phyloP scores from a whole-genome alignment of 2,888 invertebrate species.

The Caenorhabditis drosophilae region DNA sequence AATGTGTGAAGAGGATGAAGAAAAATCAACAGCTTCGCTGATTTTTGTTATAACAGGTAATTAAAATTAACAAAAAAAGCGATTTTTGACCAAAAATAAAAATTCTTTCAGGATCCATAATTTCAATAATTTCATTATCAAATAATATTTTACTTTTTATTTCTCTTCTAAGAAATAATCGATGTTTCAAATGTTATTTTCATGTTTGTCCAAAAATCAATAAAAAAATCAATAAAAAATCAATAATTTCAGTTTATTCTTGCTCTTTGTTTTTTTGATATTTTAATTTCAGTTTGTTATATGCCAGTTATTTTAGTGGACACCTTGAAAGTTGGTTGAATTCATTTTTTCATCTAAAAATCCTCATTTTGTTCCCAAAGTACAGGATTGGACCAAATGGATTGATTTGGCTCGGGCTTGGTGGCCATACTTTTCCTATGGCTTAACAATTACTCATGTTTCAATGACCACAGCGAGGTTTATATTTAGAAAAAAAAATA shows the following conservation, averaged over 20 bases:
- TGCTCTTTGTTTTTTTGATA: constrained; percentile 42
- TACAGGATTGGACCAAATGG: constrained; percentile 47
- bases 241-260: constrained; percentile 39
- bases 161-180: constrained; percentile 37
- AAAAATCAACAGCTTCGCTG: constrained; percentile 21
- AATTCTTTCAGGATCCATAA: constrained; percentile 30
- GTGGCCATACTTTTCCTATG: constrained; percentile 47
- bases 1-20: constrained; percentile 37
- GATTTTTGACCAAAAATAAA: not conserved
- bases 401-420: constrained; percentile 40
- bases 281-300: constrained; percentile 41
- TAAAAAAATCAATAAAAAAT: not conserved
- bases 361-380: too few relatives aligned
- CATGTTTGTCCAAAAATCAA: constrained; percentile 23
- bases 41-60: constrained; percentile 27
- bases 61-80: not conserved
- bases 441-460: constrained; percentile 41
- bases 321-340: constrained; percentile 25
- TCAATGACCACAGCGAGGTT: constrained; percentile 45
- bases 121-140: constrained; percentile 39
- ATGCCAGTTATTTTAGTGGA: constrained; percentile 46
- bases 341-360: not conserved
- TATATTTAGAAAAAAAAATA: not conserved
- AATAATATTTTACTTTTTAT: constrained; percentile 43
- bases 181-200: constrained; percentile 45